Evolutionary conservation across 2,113 vertebrate species (phyloP), one percentile per base, ranked within the genome.

Genomic region (Chionis minor): DNA sequence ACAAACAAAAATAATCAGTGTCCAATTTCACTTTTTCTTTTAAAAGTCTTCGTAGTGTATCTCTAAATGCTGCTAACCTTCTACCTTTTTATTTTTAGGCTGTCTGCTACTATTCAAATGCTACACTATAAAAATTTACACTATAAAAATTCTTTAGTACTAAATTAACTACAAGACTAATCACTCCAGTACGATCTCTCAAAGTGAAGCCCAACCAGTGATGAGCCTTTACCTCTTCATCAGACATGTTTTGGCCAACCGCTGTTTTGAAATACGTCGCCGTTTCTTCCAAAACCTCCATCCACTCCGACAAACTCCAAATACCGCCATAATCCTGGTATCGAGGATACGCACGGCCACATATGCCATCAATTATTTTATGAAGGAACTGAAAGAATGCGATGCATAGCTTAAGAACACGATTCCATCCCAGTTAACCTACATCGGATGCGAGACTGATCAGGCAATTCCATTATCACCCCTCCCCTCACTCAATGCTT

Each of bases 241-340:
- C 98, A 12, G 98, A 93, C 65, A 97, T 67, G 77, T 98, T 98
- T 97, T 90, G 98, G 42, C 98, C 98, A 92, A 99, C 98, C 1
- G 97, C 91, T 55, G 94, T 65, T 90, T 97, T 98, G 90, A 99
- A 99, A 86, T 99, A 97, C 0, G 15, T 86, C 9, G 47, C 45
- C 26, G 98, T 96, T 45, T 97, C 98, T 81, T 98, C 96, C 6
- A 98, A 95, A 73, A 99, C 94, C 61, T 98, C 97, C 91, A 97
- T 96, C 99, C 99, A 99, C 79, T 99, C 99, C 2, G 96, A 56
- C 71, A 98, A 96, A 81, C 96, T 99, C 99, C 99, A 99, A 51
- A 98, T 42, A 49, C 27, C 81, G 30, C 98, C 92, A 90, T 99
- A 99, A 55, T 99, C 98, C 14, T 90, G 96, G 80, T 98, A 96